Percentiles rank a stretch among this genome's conserved stretches.
Conservation (phyloP, 2,888 invertebrate genomes). For the Thelaira solivaga region DNA sequence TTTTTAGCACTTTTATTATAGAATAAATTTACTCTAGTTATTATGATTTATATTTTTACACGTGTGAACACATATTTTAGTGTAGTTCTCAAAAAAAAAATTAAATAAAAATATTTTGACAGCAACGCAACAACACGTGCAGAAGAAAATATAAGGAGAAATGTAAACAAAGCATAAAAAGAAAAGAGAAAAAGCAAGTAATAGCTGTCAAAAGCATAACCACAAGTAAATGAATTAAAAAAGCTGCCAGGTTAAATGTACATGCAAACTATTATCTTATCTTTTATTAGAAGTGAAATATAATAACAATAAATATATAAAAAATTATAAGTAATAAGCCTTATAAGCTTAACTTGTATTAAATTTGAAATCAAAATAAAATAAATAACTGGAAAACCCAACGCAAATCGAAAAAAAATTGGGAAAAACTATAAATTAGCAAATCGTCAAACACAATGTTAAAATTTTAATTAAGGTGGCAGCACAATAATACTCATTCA, state of each 20-base stretch:
- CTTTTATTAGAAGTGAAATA: too few relatives aligned
- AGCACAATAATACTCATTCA: too few relatives aligned
- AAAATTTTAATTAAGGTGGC: too few relatives aligned
- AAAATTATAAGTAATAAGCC: too few relatives aligned
- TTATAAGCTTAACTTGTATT: too few relatives aligned
- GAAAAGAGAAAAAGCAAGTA: neutral
- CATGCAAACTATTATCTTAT: neutral
- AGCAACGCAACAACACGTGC: conserved; percentile 44
- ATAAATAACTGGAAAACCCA: too few relatives aligned
- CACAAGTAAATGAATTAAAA: neutral
- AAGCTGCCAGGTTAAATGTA: conserved; percentile 1
- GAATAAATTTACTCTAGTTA: neutral
- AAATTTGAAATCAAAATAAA: too few relatives aligned
- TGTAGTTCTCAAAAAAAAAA: conserved; percentile 27
- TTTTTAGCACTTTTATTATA: neutral
- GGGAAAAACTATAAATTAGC: too few relatives aligned
- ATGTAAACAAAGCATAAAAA: conserved; percentile 40
- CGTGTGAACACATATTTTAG: conserved; percentile 50
- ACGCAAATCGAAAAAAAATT: too few relatives aligned
- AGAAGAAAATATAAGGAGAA: too few relatives aligned
- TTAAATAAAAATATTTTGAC: conserved; percentile 41
- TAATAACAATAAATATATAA: too few relatives aligned
- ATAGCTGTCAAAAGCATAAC: neutral
- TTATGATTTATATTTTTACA: conserved; percentile 28
- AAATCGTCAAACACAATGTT: too few relatives aligned